Base-by-base conservation (phyloP, 2,113 vertebrate species). In the Chrysochloris asiatica region DNA sequence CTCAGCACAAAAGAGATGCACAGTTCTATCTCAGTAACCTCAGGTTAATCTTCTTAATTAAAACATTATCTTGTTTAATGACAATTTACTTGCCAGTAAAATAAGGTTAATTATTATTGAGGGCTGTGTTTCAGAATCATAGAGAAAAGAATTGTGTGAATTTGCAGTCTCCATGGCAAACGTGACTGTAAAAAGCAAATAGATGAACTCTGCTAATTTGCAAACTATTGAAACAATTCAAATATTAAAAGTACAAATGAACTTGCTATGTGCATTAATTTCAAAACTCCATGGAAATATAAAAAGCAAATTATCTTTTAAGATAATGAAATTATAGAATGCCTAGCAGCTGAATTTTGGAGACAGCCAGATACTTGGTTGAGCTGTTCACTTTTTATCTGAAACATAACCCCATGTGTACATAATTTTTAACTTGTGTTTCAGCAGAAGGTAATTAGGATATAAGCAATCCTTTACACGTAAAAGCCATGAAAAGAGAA, bases 41-140 rank as follows among this genome's bases (percentile, higher is more conserved):
- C 93, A 96, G 95, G 93, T 96, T 96, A 95, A 96, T 95, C 93
- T 95, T 95, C 88, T 97, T 97, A 97, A 96, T 97, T 97, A 96
- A 97, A 96, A 93, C 95, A 97, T 96, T 97, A 96, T 97, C 94
- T 98, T 1, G 17, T 96, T 97, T 97, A 97, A 97, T 95, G 87
- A 94, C 85, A 95, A 93, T 97, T 97, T 97, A 97, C 94, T 93
- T 97, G 85, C 92, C 79, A 33, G 0, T 95, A 96, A 97, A 96
- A 96, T 93, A 95, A 96, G 96, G 96, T 97, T 96, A 97, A 97
- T 97, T 96, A 94, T 87, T 96, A 97, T 95, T 95, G 95, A 97
- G 89, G 82, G 79, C 96, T 91, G 48, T 96, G 85, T 92, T 96
- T 93, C 85, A 91, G 87, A 89, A 96, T 91, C 79, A 95, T 67